Percentiles rank a stretch among this genome's conserved stretches.
These are phyloP conservation scores for Sebastes alutus DNA, from an alignment of 2,797 vertebrate genomes.

Conservation along the genomic window DNA sequence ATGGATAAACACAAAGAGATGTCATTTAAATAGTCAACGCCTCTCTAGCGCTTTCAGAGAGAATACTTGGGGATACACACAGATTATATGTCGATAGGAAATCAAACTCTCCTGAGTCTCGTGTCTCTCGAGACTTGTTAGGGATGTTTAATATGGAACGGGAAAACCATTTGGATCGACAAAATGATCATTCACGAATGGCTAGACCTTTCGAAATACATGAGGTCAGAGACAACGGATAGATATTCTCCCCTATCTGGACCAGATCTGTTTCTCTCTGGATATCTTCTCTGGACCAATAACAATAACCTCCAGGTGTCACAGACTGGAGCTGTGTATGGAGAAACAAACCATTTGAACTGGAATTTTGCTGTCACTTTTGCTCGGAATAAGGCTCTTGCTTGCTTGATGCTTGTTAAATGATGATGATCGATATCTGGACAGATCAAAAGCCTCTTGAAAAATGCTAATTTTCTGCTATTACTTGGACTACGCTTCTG, in stretches of 20 bases:
- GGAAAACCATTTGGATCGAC: constrained; percentile 19
- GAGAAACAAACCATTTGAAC: constrained; percentile 7
- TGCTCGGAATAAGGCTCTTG: constrained; percentile 9
- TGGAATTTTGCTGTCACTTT: constrained; percentile 29
- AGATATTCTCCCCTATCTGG: background rate
- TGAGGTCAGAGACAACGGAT: background rate
- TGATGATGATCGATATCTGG: constrained; percentile 2
- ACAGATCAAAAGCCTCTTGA: constrained; percentile 15
- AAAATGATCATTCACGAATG: constrained; percentile 17
- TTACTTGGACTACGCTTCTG: constrained; percentile 29
- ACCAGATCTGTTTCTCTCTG: constrained; percentile 18
- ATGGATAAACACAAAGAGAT: constrained; percentile 9
- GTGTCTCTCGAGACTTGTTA: background rate
- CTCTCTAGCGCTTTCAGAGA: background rate
- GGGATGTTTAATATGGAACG: background rate
- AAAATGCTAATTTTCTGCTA: constrained; percentile 11
- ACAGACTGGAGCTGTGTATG: constrained; percentile 3
- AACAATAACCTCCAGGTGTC: background rate
- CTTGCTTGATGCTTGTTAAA: constrained; percentile 32
- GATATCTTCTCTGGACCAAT: constrained; percentile 39
- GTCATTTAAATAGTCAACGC: constrained; percentile 13
- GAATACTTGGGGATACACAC: background rate
- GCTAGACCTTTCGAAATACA: background rate
- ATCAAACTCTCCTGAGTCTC: constrained; percentile 1
- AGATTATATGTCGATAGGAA: background rate